Evolutionary conservation across 1,140 invertebrate genomes (phyloP).

Genomic region (Coelopa frigida): DNA sequence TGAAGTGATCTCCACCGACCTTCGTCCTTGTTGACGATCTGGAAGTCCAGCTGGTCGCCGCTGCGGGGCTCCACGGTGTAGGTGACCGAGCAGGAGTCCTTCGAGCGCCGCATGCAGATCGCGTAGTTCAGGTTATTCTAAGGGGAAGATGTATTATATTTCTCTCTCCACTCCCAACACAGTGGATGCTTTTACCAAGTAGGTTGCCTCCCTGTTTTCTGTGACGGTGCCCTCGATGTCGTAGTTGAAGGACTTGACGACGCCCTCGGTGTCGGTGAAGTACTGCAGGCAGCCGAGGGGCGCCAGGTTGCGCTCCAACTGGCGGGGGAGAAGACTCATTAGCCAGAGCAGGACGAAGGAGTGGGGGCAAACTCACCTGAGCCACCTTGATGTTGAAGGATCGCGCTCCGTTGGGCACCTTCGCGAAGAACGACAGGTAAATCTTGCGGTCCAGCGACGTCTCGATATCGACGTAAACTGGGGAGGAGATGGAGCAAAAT

Average conservation of each 20-base stretch:
- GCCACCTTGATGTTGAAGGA: constrained; percentile 60
- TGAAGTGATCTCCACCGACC: constrained; percentile 41
- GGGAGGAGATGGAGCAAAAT: background rate
- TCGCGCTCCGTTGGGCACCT: constrained; percentile 45
- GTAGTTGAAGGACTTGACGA: constrained; percentile 67
- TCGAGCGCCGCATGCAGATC: constrained; percentile 59
- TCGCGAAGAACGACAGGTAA: constrained; percentile 57
- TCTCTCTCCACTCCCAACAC: background rate
- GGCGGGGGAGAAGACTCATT: background rate
- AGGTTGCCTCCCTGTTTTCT: constrained; percentile 47
- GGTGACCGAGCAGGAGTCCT: constrained; percentile 57
- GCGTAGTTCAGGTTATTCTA: constrained; percentile 76
- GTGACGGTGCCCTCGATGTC: constrained; percentile 50
- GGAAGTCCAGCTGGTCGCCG: constrained; percentile 50
- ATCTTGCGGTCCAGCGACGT: constrained; percentile 52
- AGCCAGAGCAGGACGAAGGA: constrained; percentile 17
- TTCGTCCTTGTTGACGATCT: constrained; percentile 58
- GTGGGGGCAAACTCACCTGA: constrained; percentile 43
- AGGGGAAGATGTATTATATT: constrained; percentile 23
- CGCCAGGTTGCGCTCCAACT: constrained; percentile 38
- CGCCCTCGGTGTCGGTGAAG: constrained; percentile 52
- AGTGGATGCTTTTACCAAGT: constrained; percentile 47
- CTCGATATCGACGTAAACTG: constrained; percentile 67
- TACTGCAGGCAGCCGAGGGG: constrained; percentile 65
- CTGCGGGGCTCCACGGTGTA: constrained; percentile 53